Base-by-base conservation (phyloP, 2,888 invertebrate species). In the Temnothorax rugatulus region DNA sequence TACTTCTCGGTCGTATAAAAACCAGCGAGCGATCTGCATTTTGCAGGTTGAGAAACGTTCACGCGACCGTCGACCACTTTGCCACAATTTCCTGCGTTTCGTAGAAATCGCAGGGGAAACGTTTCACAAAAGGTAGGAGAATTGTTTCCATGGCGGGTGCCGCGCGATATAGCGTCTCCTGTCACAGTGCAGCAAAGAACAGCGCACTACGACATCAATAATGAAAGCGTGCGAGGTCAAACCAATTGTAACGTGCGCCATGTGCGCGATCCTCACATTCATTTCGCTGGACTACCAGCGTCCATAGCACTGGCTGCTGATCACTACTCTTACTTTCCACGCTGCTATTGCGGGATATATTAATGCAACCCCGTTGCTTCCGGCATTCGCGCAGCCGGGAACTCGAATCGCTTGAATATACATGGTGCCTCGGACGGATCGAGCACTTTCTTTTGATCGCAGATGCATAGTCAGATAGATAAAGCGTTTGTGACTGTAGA, bases 161-260 rank as follows among this genome's bases (percentile, higher is more conserved):
- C 68, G 44, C 44, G 73, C 82, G 83, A 61, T 69, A 87, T 84
- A 77, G 82, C 86, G 82, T 75, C 83, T 84, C 82, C 83, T 84
- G 86, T 88, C 73, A 29, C 86, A 41, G 41, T 59, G 59, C 18
- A 41, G 54, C 57, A 74, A 63, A 77, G 82, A 77, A 74, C 74
- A 57, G 61, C 34, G 64, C 64, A 50, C 64, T 38, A 29, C 82
- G 63, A 76, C 91, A 93, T 93, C 92, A 93, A 93, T 93, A 93
- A 94, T 93, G 92, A 92, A 93, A 92, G 87, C 89, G 85, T 86
- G 88, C 93, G 94, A 94, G 93, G 94, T 93, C 94, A 91, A 92
- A 93, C 88, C 93, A 94, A 94, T 94, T 93, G 92, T 91, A 92
- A 91, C 89, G 91, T 90, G 91, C 84, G 88, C 87, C 91, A 92